Conservation (phyloP, 2,797 vertebrate genomes). For the Tapirus indicus region DNA sequence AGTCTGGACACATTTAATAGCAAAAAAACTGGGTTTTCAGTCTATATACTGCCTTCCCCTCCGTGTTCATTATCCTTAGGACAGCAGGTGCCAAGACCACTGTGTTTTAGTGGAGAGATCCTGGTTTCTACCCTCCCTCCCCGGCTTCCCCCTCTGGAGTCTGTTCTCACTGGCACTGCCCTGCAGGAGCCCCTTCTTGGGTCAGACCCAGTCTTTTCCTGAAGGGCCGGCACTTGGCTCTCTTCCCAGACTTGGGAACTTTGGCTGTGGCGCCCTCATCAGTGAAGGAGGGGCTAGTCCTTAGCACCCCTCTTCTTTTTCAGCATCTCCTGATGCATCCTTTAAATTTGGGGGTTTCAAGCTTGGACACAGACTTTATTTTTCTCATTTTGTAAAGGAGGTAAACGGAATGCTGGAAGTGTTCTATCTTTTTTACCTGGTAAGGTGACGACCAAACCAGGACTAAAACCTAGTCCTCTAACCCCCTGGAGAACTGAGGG, state of each 20-base stretch:
- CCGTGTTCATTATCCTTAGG: fast-evolving
- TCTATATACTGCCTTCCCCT: neutral
- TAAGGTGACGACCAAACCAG: neutral
- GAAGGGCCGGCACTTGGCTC: neutral
- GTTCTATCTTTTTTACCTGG: neutral
- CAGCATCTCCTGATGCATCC: fast-evolving
- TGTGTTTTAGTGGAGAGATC: neutral
- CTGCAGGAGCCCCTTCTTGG: fast-evolving
- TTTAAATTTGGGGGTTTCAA: neutral
- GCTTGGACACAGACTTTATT: neutral
- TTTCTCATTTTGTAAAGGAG: neutral
- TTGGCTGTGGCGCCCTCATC: neutral
- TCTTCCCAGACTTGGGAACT: neutral
- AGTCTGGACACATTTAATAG: neutral
- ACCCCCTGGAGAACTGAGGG: too few relatives aligned
- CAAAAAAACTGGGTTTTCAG: neutral
- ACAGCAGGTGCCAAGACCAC: neutral
- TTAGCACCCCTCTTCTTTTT: neutral
- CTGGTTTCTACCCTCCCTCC: neutral
- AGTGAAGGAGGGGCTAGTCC: fast-evolving
- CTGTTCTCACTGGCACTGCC: neutral
- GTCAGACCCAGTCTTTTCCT: neutral
- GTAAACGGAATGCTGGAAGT: neutral
- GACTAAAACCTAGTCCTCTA: neutral
- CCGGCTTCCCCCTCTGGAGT: fast-evolving